Evolutionary conservation across 1,140 invertebrate genomes (phyloP), one percentile per base, ranked within the genome.

Genomic region (Aricia agestis): DNA sequence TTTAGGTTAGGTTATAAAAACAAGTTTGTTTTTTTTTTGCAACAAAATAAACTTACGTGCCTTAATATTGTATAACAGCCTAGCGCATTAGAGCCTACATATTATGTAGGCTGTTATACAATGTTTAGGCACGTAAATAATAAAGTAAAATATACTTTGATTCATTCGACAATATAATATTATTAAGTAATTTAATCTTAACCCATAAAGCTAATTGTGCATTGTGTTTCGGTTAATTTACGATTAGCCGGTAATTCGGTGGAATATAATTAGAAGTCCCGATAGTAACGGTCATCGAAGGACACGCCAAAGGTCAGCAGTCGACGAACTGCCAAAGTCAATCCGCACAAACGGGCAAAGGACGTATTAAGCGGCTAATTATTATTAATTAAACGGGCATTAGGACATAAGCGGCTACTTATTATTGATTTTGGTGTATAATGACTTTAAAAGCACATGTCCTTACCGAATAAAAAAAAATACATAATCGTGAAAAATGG

Each of bases 321-420:
- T 63, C 66, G 61, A 18, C 67, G 58, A 63, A n/a, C 52, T 68
- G 25, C 13, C 68, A 70, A 70, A 70, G 68, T 70, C 68, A 58
- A 65, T 65, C 32, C 41, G 68, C 42, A 36, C 68, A 69, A 61
- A 69, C 25, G 25, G 25, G 25, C 25, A 25, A 25, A 25, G 25
- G 25, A 25, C 25, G 3, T 25, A n/a, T n/a, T n/a, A 25, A 25
- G 25, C 25, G 25, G 25, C 25, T 25, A 25, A 25, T 25, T 25
- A 25, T 25, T 25, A 25, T 25, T 25, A 25, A 36, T 36, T 9
- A 36, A 36, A 36, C 18, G 68, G 57, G 32, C 32, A 32, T 63
- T 65, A 42, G 59, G 58, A 65, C 68, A 70, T 19, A 18, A 25
- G 25, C 25, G 58, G 32, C 52, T 19, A 17, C 31, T 52, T 45